phyloP scores from a whole-genome alignment of 2,113 vertebrate genomes.

The Calonectris borealis region DNA sequence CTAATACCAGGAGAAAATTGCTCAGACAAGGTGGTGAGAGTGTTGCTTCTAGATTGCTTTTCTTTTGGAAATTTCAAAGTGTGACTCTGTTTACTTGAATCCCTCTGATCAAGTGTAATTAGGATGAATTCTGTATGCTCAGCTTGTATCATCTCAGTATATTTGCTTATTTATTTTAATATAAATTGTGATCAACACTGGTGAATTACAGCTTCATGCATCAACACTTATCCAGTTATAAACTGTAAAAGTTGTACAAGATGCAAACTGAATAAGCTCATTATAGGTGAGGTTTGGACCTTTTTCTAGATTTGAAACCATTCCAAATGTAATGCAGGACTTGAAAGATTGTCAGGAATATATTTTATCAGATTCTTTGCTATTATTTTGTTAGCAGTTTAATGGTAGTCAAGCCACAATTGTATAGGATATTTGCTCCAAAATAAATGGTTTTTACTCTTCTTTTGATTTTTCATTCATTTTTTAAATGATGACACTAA shows the following conservation, averaged over 20 bases:
- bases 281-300: neutral
- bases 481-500: neutral
- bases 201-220: neutral
- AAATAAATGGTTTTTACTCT: neutral
- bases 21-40: neutral
- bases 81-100: constrained; percentile 18
- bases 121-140: neutral
- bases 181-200: neutral
- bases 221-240: neutral
- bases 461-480: neutral
- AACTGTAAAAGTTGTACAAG: neutral
- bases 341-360: neutral
- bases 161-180: constrained; percentile 54
- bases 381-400: neutral
- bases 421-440: neutral
- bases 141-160: neutral
- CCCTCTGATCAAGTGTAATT: neutral
- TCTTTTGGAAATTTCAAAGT: neutral
- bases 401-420: neutral
- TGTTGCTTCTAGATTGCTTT: neutral
- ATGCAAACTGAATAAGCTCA: neutral
- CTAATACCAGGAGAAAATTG: neutral
- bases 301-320: neutral
- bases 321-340: neutral
- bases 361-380: neutral